phyloP scores from a whole-genome alignment of 2,888 invertebrate genomes.

The Heliconius hortense region DNA sequence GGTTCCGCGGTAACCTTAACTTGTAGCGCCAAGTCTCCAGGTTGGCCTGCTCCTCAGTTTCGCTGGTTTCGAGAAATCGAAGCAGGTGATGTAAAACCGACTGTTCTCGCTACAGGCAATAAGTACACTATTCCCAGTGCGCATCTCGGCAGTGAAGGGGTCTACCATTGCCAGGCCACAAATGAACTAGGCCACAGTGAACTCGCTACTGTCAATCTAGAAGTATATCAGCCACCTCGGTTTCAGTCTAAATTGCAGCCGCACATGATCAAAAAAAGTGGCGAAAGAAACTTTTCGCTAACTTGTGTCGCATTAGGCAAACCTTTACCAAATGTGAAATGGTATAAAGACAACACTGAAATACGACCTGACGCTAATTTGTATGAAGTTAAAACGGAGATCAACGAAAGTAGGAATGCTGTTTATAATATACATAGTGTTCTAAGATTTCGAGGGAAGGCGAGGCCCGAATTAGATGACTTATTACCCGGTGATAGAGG shows the following conservation, averaged over 20 bases:
- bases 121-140: conserved; percentile 93
- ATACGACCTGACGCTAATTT: conserved; percentile 88
- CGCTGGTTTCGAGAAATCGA: conserved; percentile 93
- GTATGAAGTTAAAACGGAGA: conserved; percentile 91
- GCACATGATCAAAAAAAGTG: conserved; percentile 89
- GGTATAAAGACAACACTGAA: conserved; percentile 93
- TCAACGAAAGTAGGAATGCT: conserved; percentile 88
- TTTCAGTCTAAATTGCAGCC: conserved; percentile 92
- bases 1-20: conserved; percentile 91
- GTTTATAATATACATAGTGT: conserved; percentile 92
- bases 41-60: conserved; percentile 95
- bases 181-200: conserved; percentile 95
- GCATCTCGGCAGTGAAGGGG: conserved; percentile 92
- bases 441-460: conserved; percentile 89
- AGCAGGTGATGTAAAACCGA: conserved; percentile 81
- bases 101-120: conserved; percentile 88
- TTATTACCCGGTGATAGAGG: conserved; percentile 92
- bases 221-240: conserved; percentile 94
- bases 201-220: conserved; percentile 90
- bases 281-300: conserved; percentile 89
- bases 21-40: conserved; percentile 93
- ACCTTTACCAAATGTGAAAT: conserved; percentile 90
- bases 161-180: conserved; percentile 94
- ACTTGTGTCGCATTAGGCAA: conserved; percentile 94
- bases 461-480: conserved; percentile 88